Base-by-base conservation (phyloP, 2,797 vertebrate genomes). In the Dipus sagitta region DNA sequence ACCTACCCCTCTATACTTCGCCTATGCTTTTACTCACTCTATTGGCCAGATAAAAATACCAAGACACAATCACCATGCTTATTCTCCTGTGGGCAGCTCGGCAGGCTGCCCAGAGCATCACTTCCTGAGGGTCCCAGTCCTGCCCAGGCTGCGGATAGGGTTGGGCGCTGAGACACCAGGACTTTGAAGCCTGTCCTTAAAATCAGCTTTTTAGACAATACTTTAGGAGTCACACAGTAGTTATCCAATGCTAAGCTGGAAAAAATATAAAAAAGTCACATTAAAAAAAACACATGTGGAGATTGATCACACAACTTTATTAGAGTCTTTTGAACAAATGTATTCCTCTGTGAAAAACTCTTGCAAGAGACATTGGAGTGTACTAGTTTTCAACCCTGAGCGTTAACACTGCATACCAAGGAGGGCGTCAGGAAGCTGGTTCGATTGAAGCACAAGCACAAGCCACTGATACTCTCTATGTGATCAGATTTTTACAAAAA, bases 401-500 rank as follows among this genome's bases (percentile, higher is more conserved):
- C 98, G 97, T 98, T 98, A 98, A 98, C 98, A 98, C 98, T 98
- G 98, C 98, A 97, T 97, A 98, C 98, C 98, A 97, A 98, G 98
- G 98, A 98, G 97, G 98, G 97, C 96, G 98, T 98, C 97, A 95
- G 97, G 98, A 98, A 98, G 98, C 98, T 98, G 98, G 97, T 98
- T 97, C 97, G 94, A 97, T 96, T 96, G 97, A 97, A 97, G 97
- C 97, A 97, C 98, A 97, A 98, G 98, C 98, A 97, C 98, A 97
- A 98, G 97, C 98, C 98, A 98, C 98, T 96, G 98, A 98, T 98
- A 98, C 97, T 98, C 98, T 98, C 98, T 98, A 98, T 98, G 98
- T 98, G 98, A 98, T 98, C 98, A 97, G 98, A 97, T 98, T 98
- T 98, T 98, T 98, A 98, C 98, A 98, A 98, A 98, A 98, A 98